Percentiles rank a stretch among this genome's conserved stretches.
These are phyloP conservation scores for Festucalex cinctus DNA, from an alignment of 2,113 vertebrate species.

Conservation along the genomic window DNA sequence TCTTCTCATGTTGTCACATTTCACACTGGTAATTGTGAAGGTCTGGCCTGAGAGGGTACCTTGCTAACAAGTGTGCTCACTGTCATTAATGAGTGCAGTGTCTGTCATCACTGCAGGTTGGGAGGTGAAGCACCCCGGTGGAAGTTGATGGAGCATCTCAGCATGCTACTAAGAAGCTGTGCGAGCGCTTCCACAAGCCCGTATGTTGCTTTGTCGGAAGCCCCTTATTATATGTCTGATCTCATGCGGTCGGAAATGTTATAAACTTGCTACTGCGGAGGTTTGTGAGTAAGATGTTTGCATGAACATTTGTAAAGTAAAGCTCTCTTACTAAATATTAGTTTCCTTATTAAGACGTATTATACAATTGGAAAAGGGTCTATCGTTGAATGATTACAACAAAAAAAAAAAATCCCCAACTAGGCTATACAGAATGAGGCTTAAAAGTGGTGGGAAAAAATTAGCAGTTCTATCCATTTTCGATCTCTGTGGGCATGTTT, in stretches of 20 bases:
- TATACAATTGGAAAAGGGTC: background rate
- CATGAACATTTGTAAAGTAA: background rate
- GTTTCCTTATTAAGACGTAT: background rate
- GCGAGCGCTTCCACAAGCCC: slow-evolving; percentile 45
- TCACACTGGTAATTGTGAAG: slow-evolving; percentile 58
- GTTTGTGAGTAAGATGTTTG: background rate
- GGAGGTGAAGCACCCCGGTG: slow-evolving; percentile 41
- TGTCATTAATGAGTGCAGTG: slow-evolving; percentile 66
- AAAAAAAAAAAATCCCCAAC: too few relatives aligned
- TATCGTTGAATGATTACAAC: background rate
- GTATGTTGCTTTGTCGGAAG: slow-evolving; percentile 55
- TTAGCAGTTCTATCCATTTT: too few relatives aligned
- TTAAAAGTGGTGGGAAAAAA: too few relatives aligned
- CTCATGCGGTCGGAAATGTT: slow-evolving; percentile 18
- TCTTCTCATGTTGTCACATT: slow-evolving; percentile 37
- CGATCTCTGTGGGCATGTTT: too few relatives aligned
- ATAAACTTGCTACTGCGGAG: slow-evolving; percentile 13
- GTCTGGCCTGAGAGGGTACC: slow-evolving; percentile 52
- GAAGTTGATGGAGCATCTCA: slow-evolving; percentile 59
- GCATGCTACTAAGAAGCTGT: slow-evolving; percentile 34
- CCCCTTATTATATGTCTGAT: slow-evolving; percentile 31
- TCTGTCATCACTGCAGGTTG: slow-evolving; percentile 44
- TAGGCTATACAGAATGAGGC: too few relatives aligned
- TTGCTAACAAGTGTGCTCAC: slow-evolving; percentile 62
- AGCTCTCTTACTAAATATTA: background rate